Evolutionary conservation across 2,113 vertebrate species (phyloP).

Genomic region (Mormoops blainvillei): DNA sequence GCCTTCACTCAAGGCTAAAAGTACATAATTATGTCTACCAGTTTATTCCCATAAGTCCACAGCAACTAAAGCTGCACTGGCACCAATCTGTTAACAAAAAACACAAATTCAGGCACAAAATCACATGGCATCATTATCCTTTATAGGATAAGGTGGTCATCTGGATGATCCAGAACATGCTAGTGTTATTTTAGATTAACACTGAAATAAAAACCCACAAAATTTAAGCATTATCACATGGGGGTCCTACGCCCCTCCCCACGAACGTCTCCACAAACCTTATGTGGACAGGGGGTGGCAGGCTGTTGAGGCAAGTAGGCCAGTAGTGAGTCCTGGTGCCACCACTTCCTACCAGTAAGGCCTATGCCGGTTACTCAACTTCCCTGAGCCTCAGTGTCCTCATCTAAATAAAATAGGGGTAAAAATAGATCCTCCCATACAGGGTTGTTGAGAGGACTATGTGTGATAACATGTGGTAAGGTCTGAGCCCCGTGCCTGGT

Average conservation of each 20-base stretch:
- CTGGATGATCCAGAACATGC: neutral
- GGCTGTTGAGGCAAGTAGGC: neutral
- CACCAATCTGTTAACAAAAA: neutral
- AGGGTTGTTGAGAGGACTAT: neutral
- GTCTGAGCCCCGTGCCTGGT: neutral
- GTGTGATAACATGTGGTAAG: neutral
- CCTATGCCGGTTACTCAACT: neutral
- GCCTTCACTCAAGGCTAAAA: neutral
- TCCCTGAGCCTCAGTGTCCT: neutral
- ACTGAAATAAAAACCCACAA: neutral
- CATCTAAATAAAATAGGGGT: neutral
- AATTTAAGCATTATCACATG: neutral
- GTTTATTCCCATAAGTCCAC: neutral
- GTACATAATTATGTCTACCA: neutral
- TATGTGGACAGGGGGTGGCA: neutral
- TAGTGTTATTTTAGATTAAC: neutral
- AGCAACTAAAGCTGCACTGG: neutral
- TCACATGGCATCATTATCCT: neutral
- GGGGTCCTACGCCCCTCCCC: neutral
- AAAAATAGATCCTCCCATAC: neutral
- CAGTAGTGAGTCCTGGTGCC: neutral
- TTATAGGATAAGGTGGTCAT: too few relatives aligned
- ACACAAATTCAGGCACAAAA: neutral
- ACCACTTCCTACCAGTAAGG: neutral
- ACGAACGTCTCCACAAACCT: neutral